Evolutionary conservation across 2,113 vertebrate genomes (phyloP), one percentile per base, ranked within the genome.

Genomic region (Notarius quadriscutis): DNA sequence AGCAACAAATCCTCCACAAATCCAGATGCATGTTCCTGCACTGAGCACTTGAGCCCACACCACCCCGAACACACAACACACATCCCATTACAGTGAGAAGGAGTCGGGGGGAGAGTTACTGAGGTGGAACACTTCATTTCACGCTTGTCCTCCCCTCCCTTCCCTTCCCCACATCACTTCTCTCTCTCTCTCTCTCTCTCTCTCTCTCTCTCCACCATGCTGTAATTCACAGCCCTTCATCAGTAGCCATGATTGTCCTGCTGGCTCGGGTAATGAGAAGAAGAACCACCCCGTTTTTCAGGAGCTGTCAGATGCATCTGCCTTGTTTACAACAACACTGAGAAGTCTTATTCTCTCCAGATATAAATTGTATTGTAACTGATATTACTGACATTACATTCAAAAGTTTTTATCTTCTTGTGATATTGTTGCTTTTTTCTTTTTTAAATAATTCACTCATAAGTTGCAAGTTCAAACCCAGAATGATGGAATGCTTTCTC

Each of bases 121-220:
- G 97, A 96, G 97, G 97, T 97, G 97, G 97, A 99, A 99, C 97
- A 98, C 97, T 98, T 99, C 97, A 99, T 99, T 99, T 99, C 97
- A 98, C 96, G 97, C 97, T 96, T 99, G 97, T 98, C 98, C 97
- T 97, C 96, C 94, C 95, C 93, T 92, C 74, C 71, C 25, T 92
- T 91, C 74, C 71, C 30, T 1, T 22, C 81, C 60, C 87, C 80
- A n/a, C 91, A 92, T 91, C 62, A 69, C 77, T 78, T 89, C 84
- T 89, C 86, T 41, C 78, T 20, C 5, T 27, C 63, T 57, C 41
- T 53, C 74, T 50, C n/a, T 67, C 60, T 55, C 57, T 65, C 58
- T 25, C 48, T 34, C 48, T 55, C 27, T 57, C 62, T 55, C 69
- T 22, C 30, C 48, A 51, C 41, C 48, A n/a, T 79, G 75, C 60